Evolutionary conservation across 2,113 vertebrate species (phyloP), one percentile per base, ranked within the genome.

Genomic region (Platysternon megacephalum): DNA sequence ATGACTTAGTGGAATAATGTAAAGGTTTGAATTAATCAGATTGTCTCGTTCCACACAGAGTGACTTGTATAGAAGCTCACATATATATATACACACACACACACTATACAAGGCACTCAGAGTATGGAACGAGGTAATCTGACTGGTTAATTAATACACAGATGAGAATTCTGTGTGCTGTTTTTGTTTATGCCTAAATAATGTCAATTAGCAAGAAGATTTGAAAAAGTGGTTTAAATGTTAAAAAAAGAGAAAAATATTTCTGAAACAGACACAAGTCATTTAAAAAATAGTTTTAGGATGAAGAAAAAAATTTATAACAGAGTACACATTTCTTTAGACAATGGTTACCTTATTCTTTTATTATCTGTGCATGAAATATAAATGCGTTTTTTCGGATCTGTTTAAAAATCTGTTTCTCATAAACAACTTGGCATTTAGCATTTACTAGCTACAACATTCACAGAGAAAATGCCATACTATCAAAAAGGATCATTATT

Each of bases 391-490:
- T 97, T 95, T 96, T 93, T 88, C 92, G 82, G 85, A 96, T 87
- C 86, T 83, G 56, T 53, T 81, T 89, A 96, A 93, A 98, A 98
- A 97, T 97, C 94, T 97, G 91, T 95, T 98, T 96, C 95, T 95
- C 92, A 97, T 97, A 96, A 98, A 87, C 90, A 96, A 94, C 82
- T 96, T 97, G 95, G 90, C 94, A 94, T 91, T 93, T 80, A 88
- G 32, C 90, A 93, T 90, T 96, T 96, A 96, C 94, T 93, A 96
- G 92, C 95, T 93, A 95, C 80, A 96, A 95, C 86, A 87, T 92
- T 94, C 88, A 91, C 46, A 93, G 44, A 95, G 88, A 96, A 97
- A 97, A 98, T 91, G 91, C 14, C 85, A 81, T 80, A 68, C 84
- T 93, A 97, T 97, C 93, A 95, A 91, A 95, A 97, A 86, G 65